Evolutionary conservation across 2,888 invertebrate genomes (phyloP).

Genomic region (Caenorhabditis imperialis): DNA sequence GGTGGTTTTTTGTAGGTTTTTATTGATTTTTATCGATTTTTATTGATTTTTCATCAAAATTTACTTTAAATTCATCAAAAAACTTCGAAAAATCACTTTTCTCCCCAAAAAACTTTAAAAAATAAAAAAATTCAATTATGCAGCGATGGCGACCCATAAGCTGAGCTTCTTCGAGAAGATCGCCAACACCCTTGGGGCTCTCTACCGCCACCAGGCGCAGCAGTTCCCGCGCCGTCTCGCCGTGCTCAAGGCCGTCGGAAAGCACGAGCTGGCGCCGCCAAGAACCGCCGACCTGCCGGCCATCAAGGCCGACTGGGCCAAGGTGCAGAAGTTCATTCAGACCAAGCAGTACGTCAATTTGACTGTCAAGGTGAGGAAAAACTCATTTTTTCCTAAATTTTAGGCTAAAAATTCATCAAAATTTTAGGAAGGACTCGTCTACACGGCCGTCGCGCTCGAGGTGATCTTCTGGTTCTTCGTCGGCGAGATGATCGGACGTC

Average conservation of each 20-base stretch:
- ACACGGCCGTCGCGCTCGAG: constrained; percentile 91
- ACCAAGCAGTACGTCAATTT: constrained; percentile 69
- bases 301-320: constrained; percentile 80
- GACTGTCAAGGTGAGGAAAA: constrained; percentile 66
- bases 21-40: too few relatives aligned
- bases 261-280: constrained; percentile 93
- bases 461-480: constrained; percentile 95
- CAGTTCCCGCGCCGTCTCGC: constrained; percentile 75
- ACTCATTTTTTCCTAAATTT: background rate
- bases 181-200: constrained; percentile 73
- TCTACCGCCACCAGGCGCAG: constrained; percentile 76
- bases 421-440: constrained; percentile 87
- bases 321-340: constrained; percentile 69
- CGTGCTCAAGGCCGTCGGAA: constrained; percentile 86
- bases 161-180: constrained; percentile 77
- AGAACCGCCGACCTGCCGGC: constrained; percentile 85
- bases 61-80: too few relatives aligned
- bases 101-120: too few relatives aligned
- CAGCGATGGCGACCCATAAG: constrained; percentile 70
- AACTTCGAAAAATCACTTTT: too few relatives aligned
- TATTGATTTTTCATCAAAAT: too few relatives aligned
- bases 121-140: constrained; percentile 9
- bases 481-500: constrained; percentile 96
- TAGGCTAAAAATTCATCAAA: background rate
- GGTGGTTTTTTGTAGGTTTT: too few relatives aligned